phyloP scores from a whole-genome alignment of 2,797 vertebrate genomes.

The Carapus acus region DNA sequence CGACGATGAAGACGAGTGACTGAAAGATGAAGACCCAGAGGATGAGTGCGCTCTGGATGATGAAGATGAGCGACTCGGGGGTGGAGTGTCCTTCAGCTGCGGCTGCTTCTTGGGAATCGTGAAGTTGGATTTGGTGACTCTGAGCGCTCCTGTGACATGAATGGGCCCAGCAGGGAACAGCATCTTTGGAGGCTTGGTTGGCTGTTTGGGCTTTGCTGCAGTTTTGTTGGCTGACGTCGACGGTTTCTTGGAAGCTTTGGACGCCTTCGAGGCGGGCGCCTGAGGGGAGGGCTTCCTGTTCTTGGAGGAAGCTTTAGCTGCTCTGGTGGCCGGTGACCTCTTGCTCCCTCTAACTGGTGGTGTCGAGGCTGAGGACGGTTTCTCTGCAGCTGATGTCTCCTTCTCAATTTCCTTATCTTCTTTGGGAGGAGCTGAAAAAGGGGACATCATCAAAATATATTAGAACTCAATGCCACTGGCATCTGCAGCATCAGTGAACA shows the following conservation, averaged over 20 bases:
- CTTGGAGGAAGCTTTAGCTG: slow-evolving; percentile 58
- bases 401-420: slow-evolving; percentile 67
- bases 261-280: slow-evolving; percentile 41
- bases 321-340: slow-evolving; percentile 53
- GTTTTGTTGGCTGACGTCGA: slow-evolving; percentile 36
- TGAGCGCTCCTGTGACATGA: slow-evolving; percentile 72
- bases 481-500: background rate
- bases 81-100: slow-evolving; percentile 59
- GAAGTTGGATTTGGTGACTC: slow-evolving; percentile 72
- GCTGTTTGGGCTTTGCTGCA: slow-evolving; percentile 64
- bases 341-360: slow-evolving; percentile 53
- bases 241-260: slow-evolving; percentile 61
- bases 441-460: slow-evolving; percentile 36
- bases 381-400: slow-evolving; percentile 63
- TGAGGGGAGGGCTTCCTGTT: slow-evolving; percentile 70
- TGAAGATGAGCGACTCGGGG: slow-evolving; percentile 34
- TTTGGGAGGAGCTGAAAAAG: slow-evolving; percentile 61
- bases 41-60: slow-evolving; percentile 61
- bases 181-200: slow-evolving; percentile 42
- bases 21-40: slow-evolving; percentile 41
- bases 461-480: slow-evolving; percentile 11
- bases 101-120: slow-evolving; percentile 79
- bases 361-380: slow-evolving; percentile 40
- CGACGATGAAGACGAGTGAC: slow-evolving; percentile 57
- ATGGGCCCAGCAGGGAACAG: slow-evolving; percentile 62